Percentiles rank a stretch among this genome's conserved stretches.
These are phyloP conservation scores for Coenonympha arcania DNA, from an alignment of 2,888 invertebrate genomes.

Conservation along the genomic window DNA sequence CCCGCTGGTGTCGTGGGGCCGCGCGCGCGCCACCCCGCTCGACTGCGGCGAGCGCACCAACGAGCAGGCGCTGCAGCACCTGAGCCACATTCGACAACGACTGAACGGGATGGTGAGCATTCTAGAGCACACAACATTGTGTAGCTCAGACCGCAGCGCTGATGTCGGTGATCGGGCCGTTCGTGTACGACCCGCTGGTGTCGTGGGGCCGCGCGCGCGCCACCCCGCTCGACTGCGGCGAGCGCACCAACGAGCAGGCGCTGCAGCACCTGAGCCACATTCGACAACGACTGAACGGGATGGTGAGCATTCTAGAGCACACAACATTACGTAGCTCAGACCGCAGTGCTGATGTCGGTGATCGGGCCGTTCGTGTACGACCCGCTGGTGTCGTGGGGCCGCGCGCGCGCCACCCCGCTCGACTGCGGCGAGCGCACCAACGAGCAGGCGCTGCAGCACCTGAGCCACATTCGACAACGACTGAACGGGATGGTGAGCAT, in stretches of 20 bases:
- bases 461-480: slow-evolving; percentile 87
- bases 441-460: slow-evolving; percentile 84
- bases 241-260: slow-evolving; percentile 79
- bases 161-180: slow-evolving; percentile 92
- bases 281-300: slow-evolving; percentile 86
- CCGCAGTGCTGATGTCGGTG: slow-evolving; percentile 90
- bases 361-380: slow-evolving; percentile 96
- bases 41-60: slow-evolving; percentile 71
- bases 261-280: slow-evolving; percentile 88
- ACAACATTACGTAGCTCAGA: slow-evolving; percentile 89
- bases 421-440: slow-evolving; percentile 71
- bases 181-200: slow-evolving; percentile 95
- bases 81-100: slow-evolving; percentile 87
- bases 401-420: slow-evolving; percentile 39
- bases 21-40: slow-evolving; percentile 39
- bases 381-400: slow-evolving; percentile 88
- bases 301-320: slow-evolving; percentile 74
- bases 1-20: slow-evolving; percentile 88
- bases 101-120: slow-evolving; percentile 83
- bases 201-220: slow-evolving; percentile 77
- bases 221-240: slow-evolving; percentile 49
- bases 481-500: slow-evolving; percentile 83
- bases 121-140: too few species aligned
- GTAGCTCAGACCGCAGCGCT: slow-evolving; percentile 89
- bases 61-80: slow-evolving; percentile 84